phyloP scores from a whole-genome alignment of 1,140 invertebrate species.

The Hyles vespertilio region DNA sequence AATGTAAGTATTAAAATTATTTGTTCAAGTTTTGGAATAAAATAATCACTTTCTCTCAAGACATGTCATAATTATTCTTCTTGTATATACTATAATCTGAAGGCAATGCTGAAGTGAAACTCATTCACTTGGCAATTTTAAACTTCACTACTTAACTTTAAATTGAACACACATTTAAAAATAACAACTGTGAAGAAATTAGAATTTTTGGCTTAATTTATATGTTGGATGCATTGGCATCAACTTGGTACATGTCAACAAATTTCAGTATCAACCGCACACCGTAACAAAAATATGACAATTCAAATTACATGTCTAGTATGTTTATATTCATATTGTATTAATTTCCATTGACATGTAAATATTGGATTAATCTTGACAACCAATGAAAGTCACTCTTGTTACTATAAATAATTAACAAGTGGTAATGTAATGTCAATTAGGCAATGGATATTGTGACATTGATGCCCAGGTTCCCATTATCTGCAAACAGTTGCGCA shows the following conservation, averaged over 20 bases:
- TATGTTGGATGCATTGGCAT: constrained; percentile 5
- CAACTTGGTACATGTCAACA: neutral
- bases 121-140: constrained; percentile 35
- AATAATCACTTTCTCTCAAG: constrained; percentile 40
- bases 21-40: constrained; percentile 59
- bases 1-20: constrained; percentile 17
- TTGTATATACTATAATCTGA: constrained; percentile 31
- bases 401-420: constrained; percentile 28
- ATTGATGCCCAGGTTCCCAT: constrained; percentile 99
- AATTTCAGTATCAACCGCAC: neutral
- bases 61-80: constrained; percentile 35
- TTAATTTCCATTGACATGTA: constrained; percentile 25
- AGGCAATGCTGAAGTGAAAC: constrained; percentile 30
- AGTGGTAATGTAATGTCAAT: constrained; percentile 27
- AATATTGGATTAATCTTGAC: constrained; percentile 32
- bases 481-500: constrained; percentile 98
- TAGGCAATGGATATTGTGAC: constrained; percentile 97
- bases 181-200: constrained; percentile 35
- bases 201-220: constrained; percentile 63
- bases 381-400: constrained; percentile 25
- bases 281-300: neutral
- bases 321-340: neutral
- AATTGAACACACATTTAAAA: constrained; percentile 66
- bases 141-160: constrained; percentile 58
- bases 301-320: constrained; percentile 1